A percentile compares a stretch with the other conserved stretches of the same genome.
Evolutionary conservation across 2,888 invertebrate genomes (phyloP).

Genomic region (Julus scandinavius): DNA sequence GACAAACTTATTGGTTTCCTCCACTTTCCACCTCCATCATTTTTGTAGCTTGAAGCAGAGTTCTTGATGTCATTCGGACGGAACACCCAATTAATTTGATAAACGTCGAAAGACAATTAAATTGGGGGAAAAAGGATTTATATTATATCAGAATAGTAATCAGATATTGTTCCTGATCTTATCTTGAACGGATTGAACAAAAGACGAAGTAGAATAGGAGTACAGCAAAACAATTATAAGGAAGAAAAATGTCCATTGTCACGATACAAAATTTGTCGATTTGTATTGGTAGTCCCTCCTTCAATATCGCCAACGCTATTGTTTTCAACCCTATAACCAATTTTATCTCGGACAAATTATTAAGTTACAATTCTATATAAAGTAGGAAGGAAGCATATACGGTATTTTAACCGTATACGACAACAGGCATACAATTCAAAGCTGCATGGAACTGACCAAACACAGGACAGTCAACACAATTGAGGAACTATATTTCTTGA

Average conservation of each 20-base stretch:
- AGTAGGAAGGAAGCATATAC: not conserved
- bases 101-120: conserved; percentile 9
- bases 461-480: not conserved
- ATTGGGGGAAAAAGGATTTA: conserved; percentile 33
- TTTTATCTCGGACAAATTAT: conserved; percentile 21
- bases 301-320: not conserved
- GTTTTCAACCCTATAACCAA: not conserved
- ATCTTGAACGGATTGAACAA: conserved; percentile 33
- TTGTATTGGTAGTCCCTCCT: not conserved
- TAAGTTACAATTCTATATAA: not conserved
- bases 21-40: not conserved
- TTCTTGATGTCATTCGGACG: conserved; percentile 17
- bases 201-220: not conserved
- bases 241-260: not conserved
- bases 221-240: not conserved
- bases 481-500: too few relatives aligned
- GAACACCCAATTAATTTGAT: not conserved
- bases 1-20: not conserved
- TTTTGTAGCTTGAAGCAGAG: not conserved
- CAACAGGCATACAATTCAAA: not conserved
- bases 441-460: not conserved
- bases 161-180: conserved; percentile 33
- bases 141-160: conserved; percentile 33
- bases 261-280: not conserved
- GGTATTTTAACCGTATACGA: not conserved